phyloP scores from a whole-genome alignment of 2,113 vertebrate genomes.

The Prionailurus viverrinus region DNA sequence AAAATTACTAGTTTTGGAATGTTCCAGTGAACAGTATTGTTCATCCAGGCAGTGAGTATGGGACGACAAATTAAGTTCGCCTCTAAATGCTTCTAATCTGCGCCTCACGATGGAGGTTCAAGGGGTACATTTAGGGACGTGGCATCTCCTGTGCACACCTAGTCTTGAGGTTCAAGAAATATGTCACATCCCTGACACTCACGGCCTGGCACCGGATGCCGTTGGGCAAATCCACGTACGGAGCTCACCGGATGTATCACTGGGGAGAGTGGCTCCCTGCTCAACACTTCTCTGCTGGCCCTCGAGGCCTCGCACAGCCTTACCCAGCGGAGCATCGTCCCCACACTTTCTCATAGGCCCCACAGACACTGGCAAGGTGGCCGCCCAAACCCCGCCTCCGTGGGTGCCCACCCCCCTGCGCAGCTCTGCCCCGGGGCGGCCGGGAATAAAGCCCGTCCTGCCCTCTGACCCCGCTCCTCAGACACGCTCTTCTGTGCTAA shows the following conservation, averaged over 20 bases:
- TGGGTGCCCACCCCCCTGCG: not conserved
- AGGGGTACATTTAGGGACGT: not conserved
- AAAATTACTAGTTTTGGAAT: not conserved
- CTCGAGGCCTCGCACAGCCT: not conserved
- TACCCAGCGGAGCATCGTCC: fast-evolving
- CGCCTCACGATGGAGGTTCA: not conserved
- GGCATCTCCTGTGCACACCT: not conserved
- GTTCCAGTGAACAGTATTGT: not conserved
- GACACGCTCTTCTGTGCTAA: too few relatives aligned
- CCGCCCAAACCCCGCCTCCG: not conserved
- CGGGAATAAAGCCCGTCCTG: not conserved
- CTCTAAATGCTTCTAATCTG: not conserved
- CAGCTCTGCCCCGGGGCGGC: not conserved
- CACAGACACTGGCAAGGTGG: not conserved
- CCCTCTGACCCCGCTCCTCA: not conserved
- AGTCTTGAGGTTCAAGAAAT: not conserved
- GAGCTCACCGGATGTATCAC: too few relatives aligned
- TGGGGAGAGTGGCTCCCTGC: not conserved
- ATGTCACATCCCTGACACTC: not conserved
- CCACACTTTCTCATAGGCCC: not conserved
- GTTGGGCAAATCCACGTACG: not conserved
- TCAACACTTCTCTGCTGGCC: not conserved
- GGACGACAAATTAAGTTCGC: too few relatives aligned
- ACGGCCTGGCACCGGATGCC: not conserved
- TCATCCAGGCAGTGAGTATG: not conserved